These are phyloP conservation scores for Amphiduros pacificus DNA, from an alignment of 2,888 invertebrate species.

Conservation along the genomic window DNA sequence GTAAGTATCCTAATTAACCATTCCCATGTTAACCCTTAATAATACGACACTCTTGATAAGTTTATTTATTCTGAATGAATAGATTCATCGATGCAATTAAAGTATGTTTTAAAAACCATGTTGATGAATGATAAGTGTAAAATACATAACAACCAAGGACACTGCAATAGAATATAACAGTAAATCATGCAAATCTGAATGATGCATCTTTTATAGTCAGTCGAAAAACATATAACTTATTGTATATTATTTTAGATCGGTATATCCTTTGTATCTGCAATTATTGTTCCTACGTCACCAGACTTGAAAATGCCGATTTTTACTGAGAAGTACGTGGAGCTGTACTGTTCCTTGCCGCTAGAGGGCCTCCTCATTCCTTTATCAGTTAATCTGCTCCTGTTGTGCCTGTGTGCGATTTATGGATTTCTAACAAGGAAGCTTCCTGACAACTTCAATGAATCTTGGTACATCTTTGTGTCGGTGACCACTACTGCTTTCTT, in stretches of 20 bases:
- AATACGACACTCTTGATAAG: too few species aligned
- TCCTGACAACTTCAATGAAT: constrained; percentile 31
- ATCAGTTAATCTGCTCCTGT: constrained; percentile 24
- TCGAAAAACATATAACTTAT: too few species aligned
- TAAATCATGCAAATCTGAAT: too few species aligned
- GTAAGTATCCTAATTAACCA: not conserved
- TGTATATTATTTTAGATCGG: not conserved
- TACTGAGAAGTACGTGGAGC: constrained; percentile 37
- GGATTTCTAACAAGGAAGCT: constrained; percentile 26
- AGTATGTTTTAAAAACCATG: too few species aligned
- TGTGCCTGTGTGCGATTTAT: constrained; percentile 19
- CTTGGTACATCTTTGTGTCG: constrained; percentile 29
- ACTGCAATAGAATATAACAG: too few species aligned
- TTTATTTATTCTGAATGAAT: too few species aligned
- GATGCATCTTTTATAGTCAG: too few species aligned
- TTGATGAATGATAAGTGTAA: too few species aligned
- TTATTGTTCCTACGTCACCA: constrained; percentile 5
- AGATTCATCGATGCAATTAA: too few species aligned
- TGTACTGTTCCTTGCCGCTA: constrained; percentile 37
- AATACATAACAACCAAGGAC: too few species aligned
- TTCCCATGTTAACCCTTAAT: not conserved
- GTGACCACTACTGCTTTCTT: constrained; percentile 25
- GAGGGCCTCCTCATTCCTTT: constrained; percentile 37
- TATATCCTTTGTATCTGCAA: not conserved
- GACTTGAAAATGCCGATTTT: constrained; percentile 30